Evolutionary conservation across 2,797 vertebrate genomes (phyloP).

Genomic region (Bufotes viridis): DNA sequence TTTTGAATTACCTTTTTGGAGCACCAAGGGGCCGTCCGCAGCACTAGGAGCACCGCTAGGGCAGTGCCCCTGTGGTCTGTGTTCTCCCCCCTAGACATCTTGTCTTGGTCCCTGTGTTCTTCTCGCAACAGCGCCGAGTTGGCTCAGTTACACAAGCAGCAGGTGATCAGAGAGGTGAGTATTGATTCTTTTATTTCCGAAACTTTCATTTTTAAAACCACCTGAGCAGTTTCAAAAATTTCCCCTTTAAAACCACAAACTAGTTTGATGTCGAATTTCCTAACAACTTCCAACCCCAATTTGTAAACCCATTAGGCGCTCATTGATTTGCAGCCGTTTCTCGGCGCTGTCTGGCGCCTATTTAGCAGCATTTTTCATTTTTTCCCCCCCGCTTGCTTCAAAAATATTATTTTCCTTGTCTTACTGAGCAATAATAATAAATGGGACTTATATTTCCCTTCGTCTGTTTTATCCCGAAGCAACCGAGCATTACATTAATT

Average conservation of each 20-base stretch:
- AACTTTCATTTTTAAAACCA: too few species aligned
- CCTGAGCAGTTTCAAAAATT: too few species aligned
- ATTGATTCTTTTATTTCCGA: too few species aligned
- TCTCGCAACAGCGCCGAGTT: too few species aligned
- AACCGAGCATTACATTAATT: conserved; percentile 82
- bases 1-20: too few species aligned
- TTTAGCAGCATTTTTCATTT: conserved; percentile 22
- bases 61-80: too few species aligned
- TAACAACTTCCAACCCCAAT: not conserved
- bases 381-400: not conserved
- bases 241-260: not conserved
- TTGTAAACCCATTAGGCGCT: not conserved
- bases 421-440: conserved; percentile 68
- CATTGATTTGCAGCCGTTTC: not conserved
- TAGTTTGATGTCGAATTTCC: not conserved
- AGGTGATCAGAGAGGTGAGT: too few species aligned
- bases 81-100: too few species aligned
- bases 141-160: too few species aligned
- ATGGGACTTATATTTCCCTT: conserved; percentile 73
- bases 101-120: too few species aligned
- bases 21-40: too few species aligned
- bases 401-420: conserved; percentile 53
- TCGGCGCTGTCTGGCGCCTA: not conserved
- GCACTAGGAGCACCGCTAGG: too few species aligned
- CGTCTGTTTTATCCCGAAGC: conserved; percentile 78